A percentile compares a stretch with the other conserved stretches of the same genome.
Conservation (phyloP, 1,140 invertebrate species). For the Diabrotica virgifera region DNA sequence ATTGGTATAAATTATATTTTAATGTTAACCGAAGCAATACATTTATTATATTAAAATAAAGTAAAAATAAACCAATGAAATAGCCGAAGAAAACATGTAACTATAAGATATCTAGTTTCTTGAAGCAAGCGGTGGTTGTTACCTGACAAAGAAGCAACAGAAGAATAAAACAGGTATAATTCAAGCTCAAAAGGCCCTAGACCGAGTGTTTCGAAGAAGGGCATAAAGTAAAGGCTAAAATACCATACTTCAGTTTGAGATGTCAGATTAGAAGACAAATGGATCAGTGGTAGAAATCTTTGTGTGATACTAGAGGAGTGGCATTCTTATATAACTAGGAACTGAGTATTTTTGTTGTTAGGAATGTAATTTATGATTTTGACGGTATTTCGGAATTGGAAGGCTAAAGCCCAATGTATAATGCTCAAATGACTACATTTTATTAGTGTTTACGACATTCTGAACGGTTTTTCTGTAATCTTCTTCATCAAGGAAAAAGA, state of each 20-base stretch:
- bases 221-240: conserved; percentile 13
- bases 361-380: conserved; percentile 10
- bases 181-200: neutral
- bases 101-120: neutral
- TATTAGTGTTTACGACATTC: too few species aligned
- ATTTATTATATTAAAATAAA: conserved; percentile 4
- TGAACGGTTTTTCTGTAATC: too few species aligned
- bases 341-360: conserved; percentile 1
- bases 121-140: neutral
- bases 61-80: neutral
- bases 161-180: neutral
- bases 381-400: neutral
- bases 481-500: too few species aligned
- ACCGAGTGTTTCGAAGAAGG: conserved; percentile 9
- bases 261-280: conserved; percentile 20
- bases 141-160: neutral
- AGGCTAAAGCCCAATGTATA: too few species aligned
- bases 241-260: conserved; percentile 9
- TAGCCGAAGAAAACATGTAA: neutral
- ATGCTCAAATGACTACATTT: too few species aligned
- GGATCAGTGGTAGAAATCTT: conserved; percentile 12
- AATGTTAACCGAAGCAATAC: too few species aligned
- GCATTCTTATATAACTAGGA: conserved; percentile 9
- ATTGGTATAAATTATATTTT: too few species aligned
- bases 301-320: conserved; percentile 14